A percentile compares a stretch with the other conserved stretches of the same genome.
phyloP scores from a whole-genome alignment of 1,140 invertebrate genomes.

The Habropoda laboriosa region DNA sequence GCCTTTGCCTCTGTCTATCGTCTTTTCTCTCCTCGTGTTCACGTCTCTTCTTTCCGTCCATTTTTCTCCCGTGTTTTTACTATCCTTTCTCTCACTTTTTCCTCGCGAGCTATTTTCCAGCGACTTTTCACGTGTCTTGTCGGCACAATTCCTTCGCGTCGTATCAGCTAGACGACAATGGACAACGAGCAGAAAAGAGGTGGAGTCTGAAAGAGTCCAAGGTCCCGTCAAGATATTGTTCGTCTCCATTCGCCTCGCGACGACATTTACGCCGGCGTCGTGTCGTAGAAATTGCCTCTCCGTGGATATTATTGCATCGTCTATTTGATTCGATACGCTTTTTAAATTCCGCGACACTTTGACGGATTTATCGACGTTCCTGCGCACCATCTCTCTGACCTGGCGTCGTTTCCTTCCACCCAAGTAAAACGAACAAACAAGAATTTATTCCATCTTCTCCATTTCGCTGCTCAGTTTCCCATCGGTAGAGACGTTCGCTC shows the following conservation, averaged over 20 bases:
- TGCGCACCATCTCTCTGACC: no score
- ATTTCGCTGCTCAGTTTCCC: constrained; percentile 38
- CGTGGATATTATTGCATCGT: constrained; percentile 6
- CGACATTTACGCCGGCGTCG: not conserved
- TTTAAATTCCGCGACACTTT: constrained; percentile 27
- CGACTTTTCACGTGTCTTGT: constrained; percentile 31
- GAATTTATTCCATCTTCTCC: constrained; percentile 9
- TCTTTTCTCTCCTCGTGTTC: constrained; percentile 29
- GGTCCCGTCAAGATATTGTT: constrained; percentile 32
- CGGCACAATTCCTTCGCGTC: constrained; percentile 1
- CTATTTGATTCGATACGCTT: constrained; percentile 16
- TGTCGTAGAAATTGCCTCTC: constrained; percentile 1
- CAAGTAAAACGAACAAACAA: not conserved
- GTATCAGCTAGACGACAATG: constrained; percentile 14
- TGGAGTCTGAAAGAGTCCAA: not conserved
- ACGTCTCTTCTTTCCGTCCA: not conserved
- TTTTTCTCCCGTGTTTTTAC: not conserved
- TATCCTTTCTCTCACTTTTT: not conserved
- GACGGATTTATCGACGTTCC: constrained; percentile 33
- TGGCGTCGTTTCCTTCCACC: not conserved
- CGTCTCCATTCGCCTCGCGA: not conserved
- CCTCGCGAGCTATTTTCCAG: not conserved
- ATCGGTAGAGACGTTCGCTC: constrained; percentile 14
- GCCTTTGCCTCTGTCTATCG: constrained; percentile 31
- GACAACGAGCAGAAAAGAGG: constrained; percentile 1